These are phyloP conservation scores for Lontra canadensis DNA, from an alignment of 2,113 vertebrate genomes.

Conservation along the genomic window DNA sequence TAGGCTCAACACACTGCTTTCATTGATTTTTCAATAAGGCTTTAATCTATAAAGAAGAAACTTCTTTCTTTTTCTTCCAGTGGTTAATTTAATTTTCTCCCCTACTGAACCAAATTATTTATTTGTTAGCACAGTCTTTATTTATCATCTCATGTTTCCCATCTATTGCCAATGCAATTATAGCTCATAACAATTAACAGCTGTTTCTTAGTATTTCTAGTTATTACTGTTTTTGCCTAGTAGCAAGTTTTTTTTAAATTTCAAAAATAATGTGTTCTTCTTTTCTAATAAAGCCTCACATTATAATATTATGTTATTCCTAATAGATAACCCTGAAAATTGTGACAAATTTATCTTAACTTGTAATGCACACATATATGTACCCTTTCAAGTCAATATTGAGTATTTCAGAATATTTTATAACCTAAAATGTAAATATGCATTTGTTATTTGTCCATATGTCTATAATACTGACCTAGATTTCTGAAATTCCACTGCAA, in stretches of 20 bases:
- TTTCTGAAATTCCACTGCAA: background rate
- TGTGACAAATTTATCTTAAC: background rate
- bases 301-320: background rate
- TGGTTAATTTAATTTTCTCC: constrained; percentile 65
- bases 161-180: constrained; percentile 32
- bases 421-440: background rate
- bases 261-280: background rate
- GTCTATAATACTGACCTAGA: background rate
- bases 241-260: background rate
- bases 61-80: constrained; percentile 48
- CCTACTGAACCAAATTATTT: constrained; percentile 62
- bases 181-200: background rate
- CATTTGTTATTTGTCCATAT: background rate
- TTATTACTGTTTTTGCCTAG: background rate
- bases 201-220: background rate
- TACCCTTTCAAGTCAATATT: background rate
- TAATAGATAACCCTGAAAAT: background rate
- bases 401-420: background rate
- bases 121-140: constrained; percentile 48
- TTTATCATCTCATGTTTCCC: constrained; percentile 37
- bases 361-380: background rate
- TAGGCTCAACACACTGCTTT: background rate
- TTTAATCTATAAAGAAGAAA: constrained; percentile 55
- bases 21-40: constrained; percentile 65
- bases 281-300: background rate